Conservation (phyloP, 2,888 invertebrate species). For the Criorhina ranunculi region DNA sequence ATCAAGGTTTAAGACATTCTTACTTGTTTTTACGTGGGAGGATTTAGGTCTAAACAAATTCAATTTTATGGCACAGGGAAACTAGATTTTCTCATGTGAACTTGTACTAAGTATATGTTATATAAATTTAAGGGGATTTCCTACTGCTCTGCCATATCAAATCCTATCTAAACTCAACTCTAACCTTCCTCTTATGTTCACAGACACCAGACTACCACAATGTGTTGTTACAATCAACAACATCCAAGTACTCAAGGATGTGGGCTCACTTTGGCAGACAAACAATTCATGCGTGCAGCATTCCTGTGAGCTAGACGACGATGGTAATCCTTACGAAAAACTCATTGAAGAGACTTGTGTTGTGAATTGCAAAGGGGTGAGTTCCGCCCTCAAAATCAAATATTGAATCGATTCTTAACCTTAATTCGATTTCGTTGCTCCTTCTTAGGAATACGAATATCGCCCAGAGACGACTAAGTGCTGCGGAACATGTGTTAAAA, state of each 20-base stretch:
- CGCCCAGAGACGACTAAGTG: slow-evolving; percentile 80
- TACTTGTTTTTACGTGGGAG: background rate
- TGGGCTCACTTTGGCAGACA: slow-evolving; percentile 82
- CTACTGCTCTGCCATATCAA: background rate
- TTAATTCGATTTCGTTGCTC: slow-evolving; percentile 2
- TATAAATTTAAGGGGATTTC: too few relatives aligned
- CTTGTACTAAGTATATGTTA: too few relatives aligned
- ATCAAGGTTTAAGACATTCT: slow-evolving; percentile 19
- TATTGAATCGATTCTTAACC: slow-evolving; percentile 5
- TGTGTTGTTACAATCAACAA: slow-evolving; percentile 81
- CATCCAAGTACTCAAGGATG: slow-evolving; percentile 77
- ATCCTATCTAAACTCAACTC: background rate
- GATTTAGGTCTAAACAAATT: background rate
- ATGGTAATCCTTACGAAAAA: slow-evolving; percentile 77
- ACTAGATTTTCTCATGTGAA: background rate
- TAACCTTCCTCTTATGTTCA: background rate
- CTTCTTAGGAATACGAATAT: slow-evolving; percentile 81
- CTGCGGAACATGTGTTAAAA: slow-evolving; percentile 83
- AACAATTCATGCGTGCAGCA: slow-evolving; percentile 81
- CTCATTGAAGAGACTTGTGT: slow-evolving; percentile 81
- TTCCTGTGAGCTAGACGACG: slow-evolving; percentile 80
- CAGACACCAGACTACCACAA: slow-evolving; percentile 67
- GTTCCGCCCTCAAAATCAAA: slow-evolving; percentile 59
- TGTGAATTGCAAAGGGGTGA: slow-evolving; percentile 82
- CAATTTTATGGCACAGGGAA: background rate